A percentile compares a stretch with the other conserved stretches of the same genome.
Evolutionary conservation across 2,113 vertebrate species (phyloP).

Genomic region (Otolemur garnettii): DNA sequence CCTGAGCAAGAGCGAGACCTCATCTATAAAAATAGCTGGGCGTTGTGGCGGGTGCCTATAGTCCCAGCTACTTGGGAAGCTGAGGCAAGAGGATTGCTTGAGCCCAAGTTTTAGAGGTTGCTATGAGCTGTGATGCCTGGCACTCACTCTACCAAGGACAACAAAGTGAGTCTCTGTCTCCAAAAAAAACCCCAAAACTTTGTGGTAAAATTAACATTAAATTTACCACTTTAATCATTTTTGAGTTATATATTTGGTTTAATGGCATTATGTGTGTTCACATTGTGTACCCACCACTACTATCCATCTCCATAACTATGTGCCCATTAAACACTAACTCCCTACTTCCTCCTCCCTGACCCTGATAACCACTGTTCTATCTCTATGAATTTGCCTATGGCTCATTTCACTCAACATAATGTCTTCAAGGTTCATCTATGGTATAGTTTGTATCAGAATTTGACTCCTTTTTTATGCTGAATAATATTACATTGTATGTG

Average conservation of each 20-base stretch:
- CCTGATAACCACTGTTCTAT: neutral
- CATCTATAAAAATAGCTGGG: no score
- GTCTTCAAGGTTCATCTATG: neutral
- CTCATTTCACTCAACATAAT: neutral
- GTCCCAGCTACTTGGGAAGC: no score
- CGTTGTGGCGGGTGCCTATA: no score
- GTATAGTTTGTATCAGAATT: neutral
- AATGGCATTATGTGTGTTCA: neutral
- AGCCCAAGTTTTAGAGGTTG: no score
- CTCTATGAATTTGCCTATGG: constrained; percentile 26
- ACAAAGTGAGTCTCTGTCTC: no score
- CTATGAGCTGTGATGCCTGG: no score
- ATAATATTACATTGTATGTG: neutral
- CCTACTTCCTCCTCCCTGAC: neutral
- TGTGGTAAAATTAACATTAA: neutral
- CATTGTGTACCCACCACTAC: neutral
- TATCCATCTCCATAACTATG: neutral
- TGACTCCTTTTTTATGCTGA: neutral
- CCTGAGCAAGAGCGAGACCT: no score
- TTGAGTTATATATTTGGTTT: neutral
- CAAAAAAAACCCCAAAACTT: neutral
- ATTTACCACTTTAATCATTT: neutral
- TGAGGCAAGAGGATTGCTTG: no score
- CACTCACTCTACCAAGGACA: no score
- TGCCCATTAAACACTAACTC: neutral